Evolutionary conservation across 1,140 invertebrate genomes (phyloP).

Genomic region (Coenobita brevimanus): DNA sequence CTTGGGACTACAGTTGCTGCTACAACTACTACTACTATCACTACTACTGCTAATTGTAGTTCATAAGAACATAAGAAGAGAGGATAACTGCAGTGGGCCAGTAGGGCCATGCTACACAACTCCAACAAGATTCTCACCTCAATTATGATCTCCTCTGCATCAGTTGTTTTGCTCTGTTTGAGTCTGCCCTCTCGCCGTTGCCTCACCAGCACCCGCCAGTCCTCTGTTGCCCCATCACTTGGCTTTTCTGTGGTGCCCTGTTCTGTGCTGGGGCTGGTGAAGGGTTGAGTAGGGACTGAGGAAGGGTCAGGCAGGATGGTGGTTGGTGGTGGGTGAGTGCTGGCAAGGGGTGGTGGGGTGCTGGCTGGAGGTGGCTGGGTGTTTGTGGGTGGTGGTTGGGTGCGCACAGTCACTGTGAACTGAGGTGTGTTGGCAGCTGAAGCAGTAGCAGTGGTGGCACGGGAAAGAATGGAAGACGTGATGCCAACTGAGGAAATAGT

Average conservation of each 20-base stretch:
- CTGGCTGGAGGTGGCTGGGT: conserved; percentile 44
- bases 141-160: conserved; percentile 64
- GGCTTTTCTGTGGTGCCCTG: conserved; percentile 65
- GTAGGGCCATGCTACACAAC: too few relatives aligned
- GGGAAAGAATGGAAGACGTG: background rate
- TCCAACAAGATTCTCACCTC: too few relatives aligned
- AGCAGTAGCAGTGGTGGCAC: conserved; percentile 58
- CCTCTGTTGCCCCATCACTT: conserved; percentile 60
- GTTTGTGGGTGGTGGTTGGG: conserved; percentile 68
- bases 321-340: too few relatives aligned
- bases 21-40: too few relatives aligned
- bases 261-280: conserved; percentile 42
- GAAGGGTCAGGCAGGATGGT: conserved; percentile 5
- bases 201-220: conserved; percentile 76
- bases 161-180: conserved; percentile 66
- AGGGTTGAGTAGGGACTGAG: conserved; percentile 61
- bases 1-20: too few relatives aligned
- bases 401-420: conserved; percentile 69
- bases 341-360: conserved; percentile 55
- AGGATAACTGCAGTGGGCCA: too few relatives aligned
- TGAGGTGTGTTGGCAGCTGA: conserved; percentile 74
- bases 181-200: conserved; percentile 82
- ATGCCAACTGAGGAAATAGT: background rate
- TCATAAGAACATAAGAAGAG: too few relatives aligned
- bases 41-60: too few relatives aligned